These are phyloP conservation scores for Psilopsiagon aurifrons DNA, from an alignment of 2,113 vertebrate genomes.

Conservation along the genomic window DNA sequence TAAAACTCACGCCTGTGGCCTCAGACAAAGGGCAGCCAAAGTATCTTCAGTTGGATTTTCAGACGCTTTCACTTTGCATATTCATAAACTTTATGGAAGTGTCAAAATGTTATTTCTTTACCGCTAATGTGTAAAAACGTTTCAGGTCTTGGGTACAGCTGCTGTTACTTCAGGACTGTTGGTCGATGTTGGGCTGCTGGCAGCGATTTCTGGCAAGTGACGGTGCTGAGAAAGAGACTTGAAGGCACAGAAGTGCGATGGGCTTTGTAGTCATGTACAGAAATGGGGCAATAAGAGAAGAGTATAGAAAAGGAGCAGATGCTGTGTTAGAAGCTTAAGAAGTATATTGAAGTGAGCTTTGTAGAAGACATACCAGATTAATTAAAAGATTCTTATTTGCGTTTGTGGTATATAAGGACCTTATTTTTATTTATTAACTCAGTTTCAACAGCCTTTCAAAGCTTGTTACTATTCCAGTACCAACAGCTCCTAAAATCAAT, in stretches of 20 bases:
- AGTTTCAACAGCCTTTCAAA: background rate
- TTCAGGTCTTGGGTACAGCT: background rate
- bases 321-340: background rate
- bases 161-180: background rate
- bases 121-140: background rate
- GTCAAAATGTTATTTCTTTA: background rate
- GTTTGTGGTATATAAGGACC: background rate
- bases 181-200: background rate
- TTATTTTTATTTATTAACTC: background rate
- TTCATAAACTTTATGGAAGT: background rate
- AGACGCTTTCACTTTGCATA: background rate
- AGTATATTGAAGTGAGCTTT: background rate
- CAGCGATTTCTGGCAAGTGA: background rate
- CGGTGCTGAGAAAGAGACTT: background rate
- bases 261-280: background rate
- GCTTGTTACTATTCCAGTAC: background rate
- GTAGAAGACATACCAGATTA: background rate
- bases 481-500: background rate
- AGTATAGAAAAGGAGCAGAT: background rate
- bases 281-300: background rate
- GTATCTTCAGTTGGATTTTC: background rate
- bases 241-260: background rate
- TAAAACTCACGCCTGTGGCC: background rate
- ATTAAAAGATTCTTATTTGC: background rate
- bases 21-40: background rate